Evolutionary conservation across 2,888 invertebrate genomes (phyloP).

Genomic region (Volucella inflata): DNA sequence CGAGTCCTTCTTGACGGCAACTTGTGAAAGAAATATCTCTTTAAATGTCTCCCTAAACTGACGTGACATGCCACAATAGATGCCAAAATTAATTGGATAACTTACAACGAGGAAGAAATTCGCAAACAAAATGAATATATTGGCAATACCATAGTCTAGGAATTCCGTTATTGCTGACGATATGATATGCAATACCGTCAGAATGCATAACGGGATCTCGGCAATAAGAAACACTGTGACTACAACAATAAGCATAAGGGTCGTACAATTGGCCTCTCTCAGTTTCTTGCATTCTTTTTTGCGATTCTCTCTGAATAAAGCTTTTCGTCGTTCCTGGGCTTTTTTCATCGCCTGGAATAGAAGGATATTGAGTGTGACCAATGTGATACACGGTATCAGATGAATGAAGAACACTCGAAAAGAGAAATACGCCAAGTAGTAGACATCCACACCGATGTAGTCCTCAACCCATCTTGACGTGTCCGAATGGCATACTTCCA

Average conservation of each 20-base stretch:
- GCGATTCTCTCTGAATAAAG: conserved; percentile 90
- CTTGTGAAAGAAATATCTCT: conserved; percentile 87
- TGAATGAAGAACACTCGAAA: conserved; percentile 97
- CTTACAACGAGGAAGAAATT: conserved; percentile 96
- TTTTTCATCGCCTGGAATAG: conserved; percentile 93
- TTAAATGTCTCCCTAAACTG: conserved; percentile 97
- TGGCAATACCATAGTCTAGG: conserved; percentile 90
- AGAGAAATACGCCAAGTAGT: conserved; percentile 92
- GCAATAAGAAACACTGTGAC: conserved; percentile 93
- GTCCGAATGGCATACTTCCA: conserved; percentile 88
- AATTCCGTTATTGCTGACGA: conserved; percentile 89
- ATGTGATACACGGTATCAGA: conserved; percentile 93
- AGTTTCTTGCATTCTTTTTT: conserved; percentile 92
- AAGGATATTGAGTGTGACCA: conserved; percentile 94
- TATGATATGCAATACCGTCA: conserved; percentile 92
- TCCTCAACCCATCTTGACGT: conserved; percentile 89
- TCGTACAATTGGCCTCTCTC: conserved; percentile 91
- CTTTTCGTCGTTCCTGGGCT: conserved; percentile 91
- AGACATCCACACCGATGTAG: conserved; percentile 88
- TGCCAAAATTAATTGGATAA: conserved; percentile 97
- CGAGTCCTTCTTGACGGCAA: conserved; percentile 87
- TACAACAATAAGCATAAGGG: conserved; percentile 93
- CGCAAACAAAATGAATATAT: conserved; percentile 91
- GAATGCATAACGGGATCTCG: conserved; percentile 93
- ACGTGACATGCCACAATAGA: conserved; percentile 97